Evolutionary conservation across 2,888 invertebrate genomes (phyloP).

Genomic region (Drosophila prostipennis): DNA sequence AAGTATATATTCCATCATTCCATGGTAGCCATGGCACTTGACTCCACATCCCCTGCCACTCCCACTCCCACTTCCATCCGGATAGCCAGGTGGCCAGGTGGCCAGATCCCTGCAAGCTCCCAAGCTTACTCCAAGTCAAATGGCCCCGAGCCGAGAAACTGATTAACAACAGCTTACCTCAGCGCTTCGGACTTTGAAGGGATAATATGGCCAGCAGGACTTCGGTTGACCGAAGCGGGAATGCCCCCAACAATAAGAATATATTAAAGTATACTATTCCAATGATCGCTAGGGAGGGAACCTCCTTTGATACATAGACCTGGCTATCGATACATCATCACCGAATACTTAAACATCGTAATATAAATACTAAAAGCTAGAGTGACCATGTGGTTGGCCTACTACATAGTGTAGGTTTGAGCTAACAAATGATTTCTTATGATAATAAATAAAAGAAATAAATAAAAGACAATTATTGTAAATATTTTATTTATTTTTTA

Average conservation of each 20-base stretch:
- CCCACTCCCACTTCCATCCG: not conserved
- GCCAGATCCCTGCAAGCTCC: not conserved
- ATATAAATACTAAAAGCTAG: too few species aligned
- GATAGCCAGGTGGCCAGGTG: not conserved
- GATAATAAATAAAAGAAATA: too few species aligned
- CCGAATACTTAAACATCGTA: too few species aligned
- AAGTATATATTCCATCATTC: constrained; percentile 22
- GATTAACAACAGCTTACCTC: constrained; percentile 37
- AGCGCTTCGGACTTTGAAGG: not conserved
- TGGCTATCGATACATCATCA: too few species aligned
- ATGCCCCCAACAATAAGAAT: not conserved
- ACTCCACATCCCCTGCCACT: not conserved
- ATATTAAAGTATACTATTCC: too few species aligned
- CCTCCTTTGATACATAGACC: too few species aligned
- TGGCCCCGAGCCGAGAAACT: constrained; percentile 30
- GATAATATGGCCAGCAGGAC: not conserved
- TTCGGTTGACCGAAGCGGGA: not conserved
- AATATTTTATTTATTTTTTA: too few species aligned
- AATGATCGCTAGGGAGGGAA: too few species aligned
- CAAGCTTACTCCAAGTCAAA: constrained; percentile 14
- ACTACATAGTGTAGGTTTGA: too few species aligned
- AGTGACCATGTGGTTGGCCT: too few species aligned
- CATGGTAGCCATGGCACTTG: constrained; percentile 15
- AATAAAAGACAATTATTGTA: too few species aligned
- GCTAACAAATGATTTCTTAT: too few species aligned